These are phyloP conservation scores for Micrastur ruficollis DNA, from an alignment of 2,797 vertebrate species.

Conservation along the genomic window DNA sequence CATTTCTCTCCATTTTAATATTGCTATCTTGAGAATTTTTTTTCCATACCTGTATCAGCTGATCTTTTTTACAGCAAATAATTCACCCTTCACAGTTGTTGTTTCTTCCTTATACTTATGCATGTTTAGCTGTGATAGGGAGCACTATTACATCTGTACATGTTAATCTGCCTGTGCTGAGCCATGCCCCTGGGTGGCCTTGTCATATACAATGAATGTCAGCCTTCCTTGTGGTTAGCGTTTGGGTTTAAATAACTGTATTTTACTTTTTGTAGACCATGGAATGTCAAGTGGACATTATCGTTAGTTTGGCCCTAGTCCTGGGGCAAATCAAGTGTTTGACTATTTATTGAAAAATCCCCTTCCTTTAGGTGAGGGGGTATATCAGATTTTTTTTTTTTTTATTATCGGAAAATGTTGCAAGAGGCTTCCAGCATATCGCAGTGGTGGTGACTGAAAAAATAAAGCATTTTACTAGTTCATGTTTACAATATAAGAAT, in stretches of 20 bases:
- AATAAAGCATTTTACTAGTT: neutral
- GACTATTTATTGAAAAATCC: constrained; percentile 5
- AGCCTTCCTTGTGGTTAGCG: neutral
- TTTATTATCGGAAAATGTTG: neutral
- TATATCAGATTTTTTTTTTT: neutral
- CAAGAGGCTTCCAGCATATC: neutral
- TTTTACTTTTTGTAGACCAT: constrained; percentile 19
- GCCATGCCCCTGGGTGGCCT: constrained; percentile 63
- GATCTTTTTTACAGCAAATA: neutral
- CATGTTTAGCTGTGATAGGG: constrained; percentile 16
- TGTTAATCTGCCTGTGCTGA: constrained; percentile 49
- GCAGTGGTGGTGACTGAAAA: neutral
- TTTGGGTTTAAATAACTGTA: constrained; percentile 22
- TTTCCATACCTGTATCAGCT: neutral
- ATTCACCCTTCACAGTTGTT: neutral
- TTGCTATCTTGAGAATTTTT: neutral
- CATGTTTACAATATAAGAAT: neutral
- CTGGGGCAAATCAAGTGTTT: neutral
- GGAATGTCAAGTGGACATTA: neutral
- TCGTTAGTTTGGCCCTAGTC: neutral
- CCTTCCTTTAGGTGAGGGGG: neutral
- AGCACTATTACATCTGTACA: constrained; percentile 34
- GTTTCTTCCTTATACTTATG: neutral
- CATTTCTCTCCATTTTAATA: neutral
- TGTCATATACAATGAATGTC: constrained; percentile 58